These are phyloP conservation scores for Amazonetta brasiliensis DNA, from an alignment of 2,797 vertebrate species.

Conservation along the genomic window DNA sequence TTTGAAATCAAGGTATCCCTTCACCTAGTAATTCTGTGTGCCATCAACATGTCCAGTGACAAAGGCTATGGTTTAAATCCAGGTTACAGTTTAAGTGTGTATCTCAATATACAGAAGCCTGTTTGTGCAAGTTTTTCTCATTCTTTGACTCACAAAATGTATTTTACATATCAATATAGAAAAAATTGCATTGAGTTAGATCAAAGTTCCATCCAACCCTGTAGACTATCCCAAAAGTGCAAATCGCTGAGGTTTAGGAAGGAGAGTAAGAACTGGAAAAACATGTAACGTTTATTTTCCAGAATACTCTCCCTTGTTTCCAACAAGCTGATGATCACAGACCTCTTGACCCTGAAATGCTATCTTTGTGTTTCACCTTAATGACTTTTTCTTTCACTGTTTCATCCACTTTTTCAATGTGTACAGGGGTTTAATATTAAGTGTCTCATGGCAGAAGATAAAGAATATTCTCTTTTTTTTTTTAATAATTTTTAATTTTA, in stretches of 20 bases:
- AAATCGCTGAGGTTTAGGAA: neutral
- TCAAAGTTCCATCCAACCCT: neutral
- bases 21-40: neutral
- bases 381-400: neutral
- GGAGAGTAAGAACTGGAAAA: neutral
- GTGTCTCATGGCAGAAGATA: neutral
- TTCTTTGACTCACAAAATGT: neutral
- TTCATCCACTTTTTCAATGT: neutral
- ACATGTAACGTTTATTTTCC: neutral
- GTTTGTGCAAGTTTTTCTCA: neutral
- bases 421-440: rapidly evolving
- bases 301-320: neutral
- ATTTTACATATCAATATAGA: neutral
- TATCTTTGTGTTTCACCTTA: neutral
- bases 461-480: neutral
- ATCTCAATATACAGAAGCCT: neutral
- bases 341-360: neutral
- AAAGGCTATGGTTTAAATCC: neutral
- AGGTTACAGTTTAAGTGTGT: neutral
- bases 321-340: neutral
- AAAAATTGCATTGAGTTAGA: neutral
- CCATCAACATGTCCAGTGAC: neutral
- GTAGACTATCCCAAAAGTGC: neutral
- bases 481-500: neutral
- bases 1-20: neutral